Evolutionary conservation across 2,888 invertebrate genomes (phyloP).

Genomic region (Pachydiplax longipennis): DNA sequence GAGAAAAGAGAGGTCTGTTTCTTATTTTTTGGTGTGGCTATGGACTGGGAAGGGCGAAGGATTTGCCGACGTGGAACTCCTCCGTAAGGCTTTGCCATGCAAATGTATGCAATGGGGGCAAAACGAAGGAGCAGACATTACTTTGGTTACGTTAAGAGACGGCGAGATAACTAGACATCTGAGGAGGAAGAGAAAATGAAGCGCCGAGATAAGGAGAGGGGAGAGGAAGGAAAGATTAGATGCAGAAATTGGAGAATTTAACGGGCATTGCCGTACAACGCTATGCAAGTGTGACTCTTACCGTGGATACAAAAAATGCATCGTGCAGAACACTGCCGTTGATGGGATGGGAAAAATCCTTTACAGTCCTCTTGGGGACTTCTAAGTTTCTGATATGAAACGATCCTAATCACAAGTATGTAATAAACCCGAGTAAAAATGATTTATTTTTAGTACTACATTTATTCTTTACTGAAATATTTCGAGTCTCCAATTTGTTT

Average conservation of each 20-base stretch:
- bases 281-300: neutral
- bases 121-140: neutral
- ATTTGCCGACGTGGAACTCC: neutral
- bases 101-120: neutral
- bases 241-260: neutral
- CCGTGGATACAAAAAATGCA: neutral
- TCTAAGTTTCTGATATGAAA: no score
- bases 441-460: no score
- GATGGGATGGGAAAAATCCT: no score
- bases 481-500: no score
- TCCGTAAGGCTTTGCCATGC: neutral
- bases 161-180: neutral
- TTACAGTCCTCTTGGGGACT: no score
- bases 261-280: neutral
- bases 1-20: neutral
- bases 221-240: neutral
- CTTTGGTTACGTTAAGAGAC: neutral
- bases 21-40: neutral
- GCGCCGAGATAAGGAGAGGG: neutral
- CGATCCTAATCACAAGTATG: no score
- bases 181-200: neutral
- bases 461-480: no score
- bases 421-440: no score
- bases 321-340: no score
- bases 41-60: neutral